Evolutionary conservation across 1,140 invertebrate genomes (phyloP), one percentile per base, ranked within the genome.

Genomic region (Trigoniulus corallinus): DNA sequence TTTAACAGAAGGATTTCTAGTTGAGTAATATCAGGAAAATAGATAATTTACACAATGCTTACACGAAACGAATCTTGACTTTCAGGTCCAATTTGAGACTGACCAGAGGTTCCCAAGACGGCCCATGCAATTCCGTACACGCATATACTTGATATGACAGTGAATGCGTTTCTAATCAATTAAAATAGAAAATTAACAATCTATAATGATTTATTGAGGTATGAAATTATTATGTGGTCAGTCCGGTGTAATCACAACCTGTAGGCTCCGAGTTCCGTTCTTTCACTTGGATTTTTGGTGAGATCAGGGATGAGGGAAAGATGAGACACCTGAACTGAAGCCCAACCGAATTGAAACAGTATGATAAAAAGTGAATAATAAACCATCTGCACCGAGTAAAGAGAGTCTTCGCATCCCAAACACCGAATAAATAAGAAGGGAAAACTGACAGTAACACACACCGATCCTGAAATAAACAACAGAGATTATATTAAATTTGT

Each of bases 321-420:
- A 69, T 97, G 92, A 23, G 88, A 88, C 57, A 96, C 93, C 74
- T 97, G 93, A 1, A 88, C 82, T 12, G 83, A 69, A 2, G 91
- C 91, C 92, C 93, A 96, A 21, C 92, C 92, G 67, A 95, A 88
- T 76, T 97, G 93, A 69, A 96, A 96, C 54, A 96, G 79, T 41
- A 85, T 69, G 41, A 96, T 84, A 68, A 96, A 95, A 37, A 83
- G 75, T 26, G 77, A 74, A 70, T 86, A 96, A 66, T 95, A 96
- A 54, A 86, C 68, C 57, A 95, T 72, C 66, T 88, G 79, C 1
- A 80, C 78, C 72, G 75, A 80, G 57, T 80, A 69, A 57, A 75
- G 71, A 12, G 67, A 51, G 52, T 69, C 58, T 51, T 74, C 63
- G 64, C 88, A 91, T 25, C 72, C 72, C 53, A 89, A 66, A 62